phyloP scores from a whole-genome alignment of 2,888 invertebrate species.

The Hypena proboscidalis region DNA sequence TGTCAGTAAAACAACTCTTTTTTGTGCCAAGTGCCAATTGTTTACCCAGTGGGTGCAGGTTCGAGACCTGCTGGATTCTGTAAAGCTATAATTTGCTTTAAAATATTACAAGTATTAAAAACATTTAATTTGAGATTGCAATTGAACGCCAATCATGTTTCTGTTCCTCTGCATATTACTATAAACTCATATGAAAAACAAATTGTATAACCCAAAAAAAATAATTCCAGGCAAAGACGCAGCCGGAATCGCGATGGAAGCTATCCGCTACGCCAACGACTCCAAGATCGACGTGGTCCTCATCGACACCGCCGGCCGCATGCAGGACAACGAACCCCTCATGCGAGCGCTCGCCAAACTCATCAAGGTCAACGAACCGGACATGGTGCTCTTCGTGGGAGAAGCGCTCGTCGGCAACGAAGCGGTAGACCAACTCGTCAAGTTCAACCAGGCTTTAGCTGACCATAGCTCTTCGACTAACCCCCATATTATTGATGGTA shows the following conservation, averaged over 20 bases:
- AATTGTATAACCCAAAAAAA: no score
- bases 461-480: slow-evolving; percentile 92
- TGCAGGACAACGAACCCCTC: slow-evolving; percentile 99
- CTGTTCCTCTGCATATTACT: no score
- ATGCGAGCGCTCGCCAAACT: slow-evolving; percentile 99
- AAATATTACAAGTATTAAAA: no score
- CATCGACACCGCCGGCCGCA: slow-evolving; percentile 99
- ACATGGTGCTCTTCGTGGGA: slow-evolving; percentile 99
- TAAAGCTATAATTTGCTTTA: no score
- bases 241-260: slow-evolving; percentile 99
- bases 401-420: slow-evolving; percentile 99
- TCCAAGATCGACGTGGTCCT: slow-evolving; percentile 95
- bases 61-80: no score
- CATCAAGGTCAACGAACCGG: slow-evolving; percentile 98
- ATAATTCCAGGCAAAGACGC: slow-evolving; percentile 99
- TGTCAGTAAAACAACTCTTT: no score
- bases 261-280: slow-evolving; percentile 95
- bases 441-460: slow-evolving; percentile 99
- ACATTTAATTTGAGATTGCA: no score
- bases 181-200: no score
- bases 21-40: no score
- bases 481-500: slow-evolving; percentile 98
- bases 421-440: slow-evolving; percentile 99
- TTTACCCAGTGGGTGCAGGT: no score
- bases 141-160: no score